These are phyloP conservation scores for Julus scanicus DNA, from an alignment of 2,888 invertebrate genomes.

Conservation along the genomic window DNA sequence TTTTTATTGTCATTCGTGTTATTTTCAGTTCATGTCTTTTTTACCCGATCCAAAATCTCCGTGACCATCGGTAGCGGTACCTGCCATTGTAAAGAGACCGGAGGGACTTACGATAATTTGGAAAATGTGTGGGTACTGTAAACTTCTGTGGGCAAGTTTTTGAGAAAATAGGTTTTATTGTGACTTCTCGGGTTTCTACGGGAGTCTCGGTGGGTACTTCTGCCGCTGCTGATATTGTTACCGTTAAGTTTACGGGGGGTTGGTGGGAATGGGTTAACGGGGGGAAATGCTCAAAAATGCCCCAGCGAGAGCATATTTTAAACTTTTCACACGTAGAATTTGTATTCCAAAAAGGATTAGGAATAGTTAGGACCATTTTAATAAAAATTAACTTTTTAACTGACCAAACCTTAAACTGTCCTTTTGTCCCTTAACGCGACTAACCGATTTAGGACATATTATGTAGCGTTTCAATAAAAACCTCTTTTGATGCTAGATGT, in stretches of 20 bases:
- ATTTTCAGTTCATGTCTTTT: neutral
- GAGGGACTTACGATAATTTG: no score
- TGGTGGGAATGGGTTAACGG: neutral
- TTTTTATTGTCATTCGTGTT: neutral
- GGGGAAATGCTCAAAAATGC: neutral
- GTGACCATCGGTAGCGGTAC: neutral
- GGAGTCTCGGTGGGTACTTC: no score
- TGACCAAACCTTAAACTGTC: neutral
- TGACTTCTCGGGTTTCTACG: no score
- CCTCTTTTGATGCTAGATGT: neutral
- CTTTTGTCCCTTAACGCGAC: neutral
- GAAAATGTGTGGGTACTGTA: no score
- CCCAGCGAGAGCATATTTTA: neutral
- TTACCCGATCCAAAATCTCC: neutral
- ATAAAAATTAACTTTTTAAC: neutral
- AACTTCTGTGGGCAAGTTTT: no score
- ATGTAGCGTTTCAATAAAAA: neutral
- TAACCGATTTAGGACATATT: neutral
- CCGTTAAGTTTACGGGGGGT: neutral
- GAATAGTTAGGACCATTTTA: neutral
- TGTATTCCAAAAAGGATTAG: neutral
- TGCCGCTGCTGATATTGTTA: no score
- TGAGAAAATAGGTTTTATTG: no score
- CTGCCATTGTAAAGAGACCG: neutral
- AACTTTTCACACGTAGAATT: neutral